These are phyloP conservation scores for Zaprionus bogoriensis DNA, from an alignment of 2,888 invertebrate species.

Conservation along the genomic window DNA sequence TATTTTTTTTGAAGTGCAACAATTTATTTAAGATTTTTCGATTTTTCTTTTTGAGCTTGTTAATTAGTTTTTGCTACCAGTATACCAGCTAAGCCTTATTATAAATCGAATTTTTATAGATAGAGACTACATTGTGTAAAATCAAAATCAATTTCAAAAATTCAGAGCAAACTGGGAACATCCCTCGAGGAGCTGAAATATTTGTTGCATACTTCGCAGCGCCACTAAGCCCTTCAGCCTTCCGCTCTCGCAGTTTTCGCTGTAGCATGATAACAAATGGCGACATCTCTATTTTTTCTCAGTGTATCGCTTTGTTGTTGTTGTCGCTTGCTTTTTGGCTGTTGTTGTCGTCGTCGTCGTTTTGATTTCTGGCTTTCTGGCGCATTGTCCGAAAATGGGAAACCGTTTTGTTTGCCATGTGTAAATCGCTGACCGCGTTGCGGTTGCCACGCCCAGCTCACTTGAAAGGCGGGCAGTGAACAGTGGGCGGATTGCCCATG, in stretches of 20 bases:
- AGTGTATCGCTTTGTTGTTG: conserved; percentile 13
- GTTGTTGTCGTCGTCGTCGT: neutral
- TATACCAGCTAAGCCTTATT: too few relatives aligned
- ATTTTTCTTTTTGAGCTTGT: too few relatives aligned
- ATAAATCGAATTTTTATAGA: too few relatives aligned
- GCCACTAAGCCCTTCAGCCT: neutral
- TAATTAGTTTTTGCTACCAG: too few relatives aligned
- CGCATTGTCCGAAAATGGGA: conserved; percentile 44
- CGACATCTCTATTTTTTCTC: neutral
- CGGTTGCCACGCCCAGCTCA: conserved; percentile 27
- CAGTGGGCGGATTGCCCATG: conserved; percentile 17
- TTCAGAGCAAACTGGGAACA: too few relatives aligned
- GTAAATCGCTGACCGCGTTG: conserved; percentile 38
- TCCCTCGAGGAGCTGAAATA: too few relatives aligned
- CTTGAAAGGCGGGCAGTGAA: neutral
- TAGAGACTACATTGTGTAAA: too few relatives aligned
- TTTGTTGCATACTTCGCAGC: neutral
- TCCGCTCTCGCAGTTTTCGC: neutral
- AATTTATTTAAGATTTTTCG: too few relatives aligned
- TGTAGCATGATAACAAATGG: too few relatives aligned
- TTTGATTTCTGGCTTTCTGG: conserved; percentile 6
- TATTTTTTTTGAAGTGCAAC: too few relatives aligned
- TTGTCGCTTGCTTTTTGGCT: conserved; percentile 1
- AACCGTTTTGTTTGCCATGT: conserved; percentile 51
- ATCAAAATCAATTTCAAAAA: too few relatives aligned